Percentiles rank a stretch among this genome's conserved stretches.
Conservation (phyloP, 2,797 vertebrate species). For the Phaenicophaeus curvirostris region DNA sequence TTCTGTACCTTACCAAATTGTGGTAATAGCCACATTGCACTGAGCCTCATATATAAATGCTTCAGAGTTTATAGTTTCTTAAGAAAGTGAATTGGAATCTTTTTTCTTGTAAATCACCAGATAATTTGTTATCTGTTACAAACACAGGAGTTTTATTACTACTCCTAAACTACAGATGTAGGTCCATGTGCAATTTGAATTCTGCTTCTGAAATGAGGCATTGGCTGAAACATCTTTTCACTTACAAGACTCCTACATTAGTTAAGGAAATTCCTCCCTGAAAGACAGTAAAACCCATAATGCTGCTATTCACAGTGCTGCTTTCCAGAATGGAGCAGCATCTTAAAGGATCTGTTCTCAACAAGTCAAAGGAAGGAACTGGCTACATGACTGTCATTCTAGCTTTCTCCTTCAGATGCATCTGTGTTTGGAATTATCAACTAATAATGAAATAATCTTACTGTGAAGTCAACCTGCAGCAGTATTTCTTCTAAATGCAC, state of each 20-base stretch:
- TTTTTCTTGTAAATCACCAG: background rate
- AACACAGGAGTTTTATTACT: background rate
- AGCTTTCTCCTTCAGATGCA: background rate
- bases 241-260: background rate
- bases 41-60: background rate
- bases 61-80: background rate
- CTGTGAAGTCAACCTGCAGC: background rate
- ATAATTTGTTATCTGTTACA: background rate
- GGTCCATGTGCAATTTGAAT: background rate
- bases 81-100: background rate
- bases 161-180: background rate
- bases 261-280: background rate
- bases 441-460: background rate
- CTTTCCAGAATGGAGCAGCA: background rate
- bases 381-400: background rate
- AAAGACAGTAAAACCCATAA: background rate
- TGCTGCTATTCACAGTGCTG: background rate
- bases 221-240: background rate
- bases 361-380: background rate
- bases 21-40: background rate
- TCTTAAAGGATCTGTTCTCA: background rate
- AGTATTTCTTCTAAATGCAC: background rate
- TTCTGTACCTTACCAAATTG: background rate
- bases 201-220: background rate
- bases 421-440: background rate